Percentiles rank a stretch among this genome's conserved stretches.
Conservation (phyloP, 2,888 invertebrate species). For the Drosophila sordidula region DNA sequence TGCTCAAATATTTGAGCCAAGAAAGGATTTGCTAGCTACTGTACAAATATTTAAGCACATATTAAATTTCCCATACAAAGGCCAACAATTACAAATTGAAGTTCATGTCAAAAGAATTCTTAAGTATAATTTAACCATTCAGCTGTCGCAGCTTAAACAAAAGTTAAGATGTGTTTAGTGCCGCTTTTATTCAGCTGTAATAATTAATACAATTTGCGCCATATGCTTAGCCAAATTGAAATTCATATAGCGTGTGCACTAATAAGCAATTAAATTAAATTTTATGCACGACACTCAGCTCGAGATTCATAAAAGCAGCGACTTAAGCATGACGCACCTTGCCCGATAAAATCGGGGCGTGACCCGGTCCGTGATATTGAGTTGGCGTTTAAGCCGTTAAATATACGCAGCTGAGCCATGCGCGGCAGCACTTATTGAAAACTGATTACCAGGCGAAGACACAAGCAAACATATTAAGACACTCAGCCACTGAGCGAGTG, state of each 20-base stretch:
- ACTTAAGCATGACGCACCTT: constrained; percentile 25
- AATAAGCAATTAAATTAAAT: constrained; percentile 67
- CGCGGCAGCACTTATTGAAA: constrained; percentile 57
- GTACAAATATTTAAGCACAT: too few relatives aligned
- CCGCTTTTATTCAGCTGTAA: constrained; percentile 15
- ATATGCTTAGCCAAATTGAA: constrained; percentile 58
- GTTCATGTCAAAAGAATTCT: neutral
- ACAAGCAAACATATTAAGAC: constrained; percentile 44
- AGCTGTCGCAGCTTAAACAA: neutral
- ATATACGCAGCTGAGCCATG: constrained; percentile 31
- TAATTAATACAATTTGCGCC: constrained; percentile 50
- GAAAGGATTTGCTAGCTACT: too few relatives aligned
- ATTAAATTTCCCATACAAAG: neutral
- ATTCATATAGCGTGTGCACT: constrained; percentile 66
- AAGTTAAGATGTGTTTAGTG: constrained; percentile 37
- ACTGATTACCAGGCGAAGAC: constrained; percentile 54
- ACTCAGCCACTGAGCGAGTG: constrained; percentile 15
- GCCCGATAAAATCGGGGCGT: constrained; percentile 10
- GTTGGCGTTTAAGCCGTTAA: constrained; percentile 50
- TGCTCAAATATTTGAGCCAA: too few relatives aligned
- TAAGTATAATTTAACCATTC: neutral
- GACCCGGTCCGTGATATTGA: constrained; percentile 12
- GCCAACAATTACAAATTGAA: too few relatives aligned
- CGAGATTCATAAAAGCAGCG: constrained; percentile 18
- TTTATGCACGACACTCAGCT: constrained; percentile 29